Percentiles rank a stretch among this genome's conserved stretches.
These are phyloP conservation scores for Dreissena rostriformis DNA, from an alignment of 1,140 invertebrate species.

Conservation along the genomic window DNA sequence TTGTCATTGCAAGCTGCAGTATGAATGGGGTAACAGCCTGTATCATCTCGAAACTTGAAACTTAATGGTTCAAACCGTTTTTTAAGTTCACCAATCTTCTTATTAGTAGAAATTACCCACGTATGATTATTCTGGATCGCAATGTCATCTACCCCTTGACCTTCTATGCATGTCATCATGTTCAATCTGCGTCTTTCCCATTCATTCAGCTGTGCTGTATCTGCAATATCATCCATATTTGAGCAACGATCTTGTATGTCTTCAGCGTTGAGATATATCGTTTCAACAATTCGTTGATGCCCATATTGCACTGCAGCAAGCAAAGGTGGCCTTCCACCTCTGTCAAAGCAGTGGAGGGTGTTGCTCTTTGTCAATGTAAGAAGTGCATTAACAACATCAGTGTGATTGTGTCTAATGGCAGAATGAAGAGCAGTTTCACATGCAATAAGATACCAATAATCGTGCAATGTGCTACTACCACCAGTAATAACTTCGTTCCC, in stretches of 20 bases:
- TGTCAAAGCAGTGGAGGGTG: neutral
- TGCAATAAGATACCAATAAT: conserved; percentile 7
- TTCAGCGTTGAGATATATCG: neutral
- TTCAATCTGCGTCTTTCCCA: neutral
- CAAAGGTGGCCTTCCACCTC: conserved; percentile 11
- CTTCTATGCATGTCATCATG: neutral
- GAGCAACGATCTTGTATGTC: neutral
- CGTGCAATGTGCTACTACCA: neutral
- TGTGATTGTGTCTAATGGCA: conserved; percentile 11
- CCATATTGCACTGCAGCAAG: conserved; percentile 5
- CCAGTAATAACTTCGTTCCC: neutral
- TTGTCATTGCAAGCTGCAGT: conserved; percentile 11
- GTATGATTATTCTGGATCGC: neutral
- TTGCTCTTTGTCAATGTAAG: neutral
- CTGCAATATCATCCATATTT: neutral
- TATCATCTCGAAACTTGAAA: neutral
- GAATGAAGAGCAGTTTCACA: conserved; percentile 17
- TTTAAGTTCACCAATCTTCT: neutral
- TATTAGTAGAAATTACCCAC: neutral
- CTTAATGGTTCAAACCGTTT: neutral
- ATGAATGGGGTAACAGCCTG: conserved; percentile 9
- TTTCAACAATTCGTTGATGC: conserved; percentile 3
- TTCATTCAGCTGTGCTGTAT: neutral
- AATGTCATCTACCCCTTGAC: neutral
- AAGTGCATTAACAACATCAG: neutral